phyloP scores from a whole-genome alignment of 2,797 vertebrate genomes.

The Sebastes minor region DNA sequence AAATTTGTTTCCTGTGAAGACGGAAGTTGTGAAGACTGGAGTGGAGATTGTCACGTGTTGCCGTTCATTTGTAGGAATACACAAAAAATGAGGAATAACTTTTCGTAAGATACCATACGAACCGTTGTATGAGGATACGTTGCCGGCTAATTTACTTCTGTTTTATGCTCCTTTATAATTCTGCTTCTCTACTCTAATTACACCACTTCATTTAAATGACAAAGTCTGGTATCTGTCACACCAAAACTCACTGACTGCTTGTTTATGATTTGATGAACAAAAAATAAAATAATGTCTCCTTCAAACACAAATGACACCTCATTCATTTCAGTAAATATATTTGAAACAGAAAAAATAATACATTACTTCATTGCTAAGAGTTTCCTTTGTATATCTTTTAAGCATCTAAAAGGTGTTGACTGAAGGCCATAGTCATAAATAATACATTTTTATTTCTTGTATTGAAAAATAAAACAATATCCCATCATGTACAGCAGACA shows the following conservation, averaged over 20 bases:
- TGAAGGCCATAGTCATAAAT: slow-evolving; percentile 34
- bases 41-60: no score
- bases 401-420: background rate
- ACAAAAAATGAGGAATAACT: no score
- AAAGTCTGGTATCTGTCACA: background rate
- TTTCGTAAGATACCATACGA: no score
- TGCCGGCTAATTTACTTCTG: background rate
- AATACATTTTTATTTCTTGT: slow-evolving; percentile 42
- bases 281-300: background rate
- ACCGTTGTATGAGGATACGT: no score
- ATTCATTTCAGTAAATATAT: background rate
- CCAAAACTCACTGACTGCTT: background rate
- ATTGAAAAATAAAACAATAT: slow-evolving; percentile 55
- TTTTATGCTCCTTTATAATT: background rate
- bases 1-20: no score
- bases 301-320: background rate
- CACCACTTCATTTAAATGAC: rapidly evolving
- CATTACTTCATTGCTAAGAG: background rate
- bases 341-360: background rate
- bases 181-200: background rate
- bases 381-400: background rate
- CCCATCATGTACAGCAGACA: slow-evolving; percentile 41
- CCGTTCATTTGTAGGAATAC: no score
- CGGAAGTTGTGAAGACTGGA: no score
- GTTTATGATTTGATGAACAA: background rate